Percentiles rank a stretch among this genome's conserved stretches.
phyloP scores from a whole-genome alignment of 1,140 invertebrate genomes.

The Cydia fagiglandana region DNA sequence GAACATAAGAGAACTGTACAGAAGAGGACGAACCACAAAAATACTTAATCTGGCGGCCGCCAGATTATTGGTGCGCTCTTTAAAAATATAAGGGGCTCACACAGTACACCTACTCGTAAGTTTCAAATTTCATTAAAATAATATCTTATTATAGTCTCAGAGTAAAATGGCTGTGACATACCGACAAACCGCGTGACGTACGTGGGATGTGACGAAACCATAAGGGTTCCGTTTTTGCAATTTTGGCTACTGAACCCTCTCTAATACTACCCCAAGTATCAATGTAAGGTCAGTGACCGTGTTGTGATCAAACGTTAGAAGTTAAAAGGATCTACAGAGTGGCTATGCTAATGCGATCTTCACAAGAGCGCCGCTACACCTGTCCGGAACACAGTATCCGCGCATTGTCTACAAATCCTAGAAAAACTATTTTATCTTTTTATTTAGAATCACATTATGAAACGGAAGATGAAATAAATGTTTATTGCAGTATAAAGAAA shows the following conservation, averaged over 20 bases:
- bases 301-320: background rate
- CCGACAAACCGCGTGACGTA: too few species aligned
- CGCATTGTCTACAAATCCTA: constrained; percentile 69
- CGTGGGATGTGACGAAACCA: too few species aligned
- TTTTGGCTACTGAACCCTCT: background rate
- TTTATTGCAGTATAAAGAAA: background rate
- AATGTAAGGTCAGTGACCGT: background rate
- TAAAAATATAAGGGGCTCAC: too few species aligned
- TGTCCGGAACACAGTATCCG: constrained; percentile 72
- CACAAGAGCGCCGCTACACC: constrained; percentile 47
- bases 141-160: too few species aligned
- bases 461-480: constrained; percentile 3
- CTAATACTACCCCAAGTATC: background rate
- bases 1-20: too few species aligned
- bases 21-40: too few species aligned
- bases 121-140: too few species aligned
- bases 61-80: too few species aligned
- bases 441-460: constrained; percentile 1
- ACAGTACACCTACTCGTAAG: too few species aligned
- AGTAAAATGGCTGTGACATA: too few species aligned
- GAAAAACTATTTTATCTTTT: constrained; percentile 42
- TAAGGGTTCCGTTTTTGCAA: too few species aligned
- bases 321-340: background rate
- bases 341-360: constrained; percentile 30
- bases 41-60: too few species aligned